phyloP scores from a whole-genome alignment of 2,113 vertebrate species.

The Piaya cayana region DNA sequence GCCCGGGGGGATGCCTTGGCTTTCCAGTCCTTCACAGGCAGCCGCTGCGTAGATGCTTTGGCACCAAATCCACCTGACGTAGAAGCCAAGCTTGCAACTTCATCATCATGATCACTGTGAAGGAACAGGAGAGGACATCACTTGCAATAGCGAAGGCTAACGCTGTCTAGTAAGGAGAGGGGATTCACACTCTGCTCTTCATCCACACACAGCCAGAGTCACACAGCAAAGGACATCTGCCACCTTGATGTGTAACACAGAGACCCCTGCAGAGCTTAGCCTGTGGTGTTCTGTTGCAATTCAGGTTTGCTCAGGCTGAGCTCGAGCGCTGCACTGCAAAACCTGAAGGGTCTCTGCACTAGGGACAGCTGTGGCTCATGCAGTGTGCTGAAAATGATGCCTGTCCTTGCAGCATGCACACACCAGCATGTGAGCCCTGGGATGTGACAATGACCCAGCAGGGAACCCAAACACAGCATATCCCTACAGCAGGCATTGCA shows the following conservation, averaged over 20 bases:
- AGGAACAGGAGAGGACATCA: conserved; percentile 5
- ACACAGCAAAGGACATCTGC: rapidly evolving
- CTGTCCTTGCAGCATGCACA: neutral
- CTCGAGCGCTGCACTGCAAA: rapidly evolving
- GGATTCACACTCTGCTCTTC: neutral
- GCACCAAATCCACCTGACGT: conserved; percentile 85
- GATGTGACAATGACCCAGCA: neutral
- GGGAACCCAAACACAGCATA: neutral
- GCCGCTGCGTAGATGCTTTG: conserved; percentile 84
- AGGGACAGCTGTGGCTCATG: neutral
- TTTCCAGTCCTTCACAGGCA: conserved; percentile 96
- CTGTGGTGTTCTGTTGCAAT: neutral
- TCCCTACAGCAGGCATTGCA: neutral
- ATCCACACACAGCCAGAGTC: neutral
- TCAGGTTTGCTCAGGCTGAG: neutral
- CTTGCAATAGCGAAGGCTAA: neutral
- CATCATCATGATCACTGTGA: conserved; percentile 92
- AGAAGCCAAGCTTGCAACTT: conserved; percentile 89
- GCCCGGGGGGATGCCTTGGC: conserved; percentile 85
- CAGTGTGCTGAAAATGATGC: rapidly evolving
- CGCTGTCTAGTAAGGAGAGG: neutral
- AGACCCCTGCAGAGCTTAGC: neutral
- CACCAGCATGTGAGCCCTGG: rapidly evolving
- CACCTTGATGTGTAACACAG: neutral
- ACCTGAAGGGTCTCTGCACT: neutral